These are phyloP conservation scores for Siderastrea siderea DNA, from an alignment of 92 coral and sea anemone species.

Conservation along the genomic window DNA sequence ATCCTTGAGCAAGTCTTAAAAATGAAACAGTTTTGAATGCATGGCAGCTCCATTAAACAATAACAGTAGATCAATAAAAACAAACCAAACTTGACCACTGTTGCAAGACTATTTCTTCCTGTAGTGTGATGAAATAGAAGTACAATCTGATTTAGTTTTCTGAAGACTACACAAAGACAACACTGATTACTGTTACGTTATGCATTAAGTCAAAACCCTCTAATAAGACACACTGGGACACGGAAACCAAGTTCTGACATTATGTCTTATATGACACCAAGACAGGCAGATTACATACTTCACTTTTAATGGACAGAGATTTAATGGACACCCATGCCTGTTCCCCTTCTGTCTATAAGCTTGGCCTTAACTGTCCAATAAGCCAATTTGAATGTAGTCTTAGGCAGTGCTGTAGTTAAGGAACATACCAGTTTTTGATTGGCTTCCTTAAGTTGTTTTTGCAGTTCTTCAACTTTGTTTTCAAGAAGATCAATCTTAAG, in stretches of 20 bases:
- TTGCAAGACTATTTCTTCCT: constrained; percentile 59
- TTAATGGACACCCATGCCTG: too few relatives aligned
- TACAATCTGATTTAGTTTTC: constrained; percentile 66
- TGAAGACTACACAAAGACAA: constrained; percentile 16
- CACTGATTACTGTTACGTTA: constrained; percentile 5
- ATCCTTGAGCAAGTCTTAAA: background rate
- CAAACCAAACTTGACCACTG: constrained; percentile 95
- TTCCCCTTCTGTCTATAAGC: too few relatives aligned
- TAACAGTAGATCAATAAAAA: constrained; percentile 61
- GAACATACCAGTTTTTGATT: constrained; percentile 96
- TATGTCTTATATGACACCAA: background rate
- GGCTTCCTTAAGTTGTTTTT: constrained; percentile 90
- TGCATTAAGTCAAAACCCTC: background rate
- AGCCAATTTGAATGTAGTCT: background rate
- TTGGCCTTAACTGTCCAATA: background rate
- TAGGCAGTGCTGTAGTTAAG: background rate
- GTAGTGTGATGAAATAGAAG: constrained; percentile 80
- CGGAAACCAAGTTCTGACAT: background rate
- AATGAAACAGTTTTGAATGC: background rate
- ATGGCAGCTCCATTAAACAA: background rate
- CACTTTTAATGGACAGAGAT: background rate
- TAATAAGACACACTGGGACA: too few relatives aligned
- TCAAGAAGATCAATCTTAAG: constrained; percentile 88
- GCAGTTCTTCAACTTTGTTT: constrained; percentile 84
- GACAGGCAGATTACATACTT: background rate